Evolutionary conservation across 1,140 invertebrate genomes (phyloP), one percentile per base, ranked within the genome.

Genomic region (Harlomillsia oculata): DNA sequence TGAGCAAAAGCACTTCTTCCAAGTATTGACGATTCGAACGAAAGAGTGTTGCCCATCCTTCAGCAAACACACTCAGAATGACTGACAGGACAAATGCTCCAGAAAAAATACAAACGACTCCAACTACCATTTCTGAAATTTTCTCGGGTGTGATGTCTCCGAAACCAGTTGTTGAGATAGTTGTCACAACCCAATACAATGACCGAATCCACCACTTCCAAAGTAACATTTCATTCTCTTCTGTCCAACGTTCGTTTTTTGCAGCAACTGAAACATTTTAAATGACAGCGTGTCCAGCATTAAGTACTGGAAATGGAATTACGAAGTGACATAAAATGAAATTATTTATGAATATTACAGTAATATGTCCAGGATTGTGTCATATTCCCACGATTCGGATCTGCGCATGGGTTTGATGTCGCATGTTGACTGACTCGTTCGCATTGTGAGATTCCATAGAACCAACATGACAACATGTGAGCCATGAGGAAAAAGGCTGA

Each of bases 1-100:
- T 25, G 13, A 56, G 49, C 2, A 61, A 28, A 26, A 53, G 56
- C 2, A 61, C 59, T 56, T 61, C 48, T n/a, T 61, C 56, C 13
- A 52, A 29, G 26, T 46, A 61, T 20, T 56, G 53, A 25, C 59
- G 48, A 21, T 53, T 34, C 13, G 34, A 39, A 43, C 56, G 56
- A 0, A 37, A 37, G 6, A 40, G 25, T 1, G 59, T 53, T 0
- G 59, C 37, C 34, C 46, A 28, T n/a, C 59, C 59, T n/a, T 48
- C 26, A 11, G 50, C 37, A 26, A 61, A 56, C 5, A 56, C 20
- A 44, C 53, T 53, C 1, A 61, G 29, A 51, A 61, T 61, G 21
- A 56, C 39, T 11, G 53, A 46, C 2, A 61, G 28, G 6, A 56
- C 25, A 26, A 61, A 61, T 9, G 53, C 53, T 18, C 59, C 59